Conservation (phyloP, 2,113 vertebrate species). For the Illadopsis cleaveri region DNA sequence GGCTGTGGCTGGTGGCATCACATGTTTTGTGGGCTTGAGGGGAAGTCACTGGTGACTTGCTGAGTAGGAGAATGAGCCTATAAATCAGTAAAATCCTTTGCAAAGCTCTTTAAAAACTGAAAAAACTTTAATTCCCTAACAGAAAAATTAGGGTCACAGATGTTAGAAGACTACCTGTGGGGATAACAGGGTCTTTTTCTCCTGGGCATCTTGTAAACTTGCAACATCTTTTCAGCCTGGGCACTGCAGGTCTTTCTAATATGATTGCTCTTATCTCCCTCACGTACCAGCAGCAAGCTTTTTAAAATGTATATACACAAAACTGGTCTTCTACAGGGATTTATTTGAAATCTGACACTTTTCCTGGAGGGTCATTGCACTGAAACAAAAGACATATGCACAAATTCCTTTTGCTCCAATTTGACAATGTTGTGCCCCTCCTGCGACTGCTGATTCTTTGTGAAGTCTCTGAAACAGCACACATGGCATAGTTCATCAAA, state of each 20-base stretch:
- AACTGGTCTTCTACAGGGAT: not conserved
- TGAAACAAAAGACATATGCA: not conserved
- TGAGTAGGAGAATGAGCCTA: not conserved
- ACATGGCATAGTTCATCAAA: constrained; percentile 45
- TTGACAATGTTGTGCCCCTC: not conserved
- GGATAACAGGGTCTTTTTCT: not conserved
- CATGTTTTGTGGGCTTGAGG: not conserved
- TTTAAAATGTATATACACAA: not conserved
- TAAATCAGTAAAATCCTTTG: not conserved
- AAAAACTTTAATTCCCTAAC: not conserved
- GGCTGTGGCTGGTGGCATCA: not conserved
- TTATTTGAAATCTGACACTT: not conserved
- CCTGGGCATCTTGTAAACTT: not conserved
- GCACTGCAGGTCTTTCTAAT: not conserved
- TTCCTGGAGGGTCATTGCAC: not conserved
- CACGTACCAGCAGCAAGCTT: not conserved
- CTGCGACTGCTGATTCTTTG: not conserved
- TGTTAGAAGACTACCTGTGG: not conserved
- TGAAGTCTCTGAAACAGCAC: constrained; percentile 30
- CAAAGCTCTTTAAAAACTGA: not conserved
- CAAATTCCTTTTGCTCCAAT: not conserved
- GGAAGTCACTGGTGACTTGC: not conserved
- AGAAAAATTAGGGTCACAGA: not conserved
- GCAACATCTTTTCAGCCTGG: not conserved
- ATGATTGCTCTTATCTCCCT: not conserved